Base-by-base conservation (phyloP, 2,113 vertebrate genomes). In the Leucopsar rothschildi region DNA sequence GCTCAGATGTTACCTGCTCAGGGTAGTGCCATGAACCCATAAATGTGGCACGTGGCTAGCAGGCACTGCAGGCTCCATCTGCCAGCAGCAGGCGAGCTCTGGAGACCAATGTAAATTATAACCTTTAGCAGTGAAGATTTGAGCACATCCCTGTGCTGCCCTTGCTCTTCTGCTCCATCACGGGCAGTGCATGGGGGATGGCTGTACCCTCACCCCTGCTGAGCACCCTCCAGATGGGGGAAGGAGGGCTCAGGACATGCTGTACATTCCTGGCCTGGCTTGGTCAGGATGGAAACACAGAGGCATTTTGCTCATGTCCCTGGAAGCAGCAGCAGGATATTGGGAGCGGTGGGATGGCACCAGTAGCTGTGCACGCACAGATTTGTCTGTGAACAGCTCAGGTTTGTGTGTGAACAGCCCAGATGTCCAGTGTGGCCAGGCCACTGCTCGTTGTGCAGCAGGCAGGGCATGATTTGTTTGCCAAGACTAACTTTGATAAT, bases 21-120 rank as follows among this genome's bases (percentile, higher is more conserved):
- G 25, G 45, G 37, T 33, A 91, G 53, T 0, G 4, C 25, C 31
- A 72, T 0, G 0, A 72, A 59, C 37, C 70, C 45, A 52, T 10
- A 77, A 79, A 61, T 35, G 45, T 0, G 0, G 78, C 50, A 90
- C 33, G 0, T 33, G 63, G 81, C 35, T 78, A 75, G 33, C 57
- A 87, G 78, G 84, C 77, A 72, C 24, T 29, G 53, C 86, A 82
- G 75, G 60, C 45, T 94, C 82, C 84, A 92, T 82, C 87, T 95
- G 90, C 75, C 84, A 95, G 90, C 70, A 90, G 82, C 84, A 82
- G 59, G 50, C 2, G 5, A 91, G 75, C 90, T 90, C 5, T 0
- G 66, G 84, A 91, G 75, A 90, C 20, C 87, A 52, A 77, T 60
- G 82, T 78, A 60, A 95, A 94, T 94, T 13, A 17, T 40, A 88